phyloP scores from a whole-genome alignment of 2,113 vertebrate genomes.

The Rhegmatorhina hoffmannsi region DNA sequence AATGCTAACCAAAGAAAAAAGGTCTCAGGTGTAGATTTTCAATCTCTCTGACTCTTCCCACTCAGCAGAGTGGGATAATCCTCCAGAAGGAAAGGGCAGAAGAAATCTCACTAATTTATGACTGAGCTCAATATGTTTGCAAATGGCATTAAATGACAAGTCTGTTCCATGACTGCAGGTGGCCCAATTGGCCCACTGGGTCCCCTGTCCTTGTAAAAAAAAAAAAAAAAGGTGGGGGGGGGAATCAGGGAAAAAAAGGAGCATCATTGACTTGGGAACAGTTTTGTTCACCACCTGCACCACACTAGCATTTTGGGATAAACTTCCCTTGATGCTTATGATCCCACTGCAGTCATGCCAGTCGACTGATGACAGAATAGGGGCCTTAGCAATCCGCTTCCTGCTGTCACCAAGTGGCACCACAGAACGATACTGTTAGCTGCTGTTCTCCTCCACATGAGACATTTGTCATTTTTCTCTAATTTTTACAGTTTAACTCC shows the following conservation, averaged over 20 bases:
- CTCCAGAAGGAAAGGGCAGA: not conserved
- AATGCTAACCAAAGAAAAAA: not conserved
- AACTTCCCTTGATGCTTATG: not conserved
- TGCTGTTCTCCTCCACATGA: not conserved
- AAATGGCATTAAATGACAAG: not conserved
- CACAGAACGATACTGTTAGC: not conserved
- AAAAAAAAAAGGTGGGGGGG: not conserved
- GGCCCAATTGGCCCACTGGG: not conserved
- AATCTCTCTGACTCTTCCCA: not conserved
- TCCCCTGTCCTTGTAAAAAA: not conserved
- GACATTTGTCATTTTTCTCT: not conserved
- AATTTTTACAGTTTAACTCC: not conserved
- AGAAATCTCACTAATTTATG: not conserved
- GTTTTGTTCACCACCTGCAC: not conserved
- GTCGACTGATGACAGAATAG: not conserved
- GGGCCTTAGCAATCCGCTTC: not conserved
- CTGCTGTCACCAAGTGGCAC: not conserved
- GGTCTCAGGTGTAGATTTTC: not conserved
- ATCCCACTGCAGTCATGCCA: not conserved
- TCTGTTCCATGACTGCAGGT: not conserved
- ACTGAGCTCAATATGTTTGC: not conserved
- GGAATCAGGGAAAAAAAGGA: not conserved
- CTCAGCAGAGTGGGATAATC: not conserved
- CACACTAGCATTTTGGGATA: not conserved
- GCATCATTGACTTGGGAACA: not conserved